Evolutionary conservation across 2,797 vertebrate species (phyloP).

Genomic region (Leucoraja ocellata): DNA sequence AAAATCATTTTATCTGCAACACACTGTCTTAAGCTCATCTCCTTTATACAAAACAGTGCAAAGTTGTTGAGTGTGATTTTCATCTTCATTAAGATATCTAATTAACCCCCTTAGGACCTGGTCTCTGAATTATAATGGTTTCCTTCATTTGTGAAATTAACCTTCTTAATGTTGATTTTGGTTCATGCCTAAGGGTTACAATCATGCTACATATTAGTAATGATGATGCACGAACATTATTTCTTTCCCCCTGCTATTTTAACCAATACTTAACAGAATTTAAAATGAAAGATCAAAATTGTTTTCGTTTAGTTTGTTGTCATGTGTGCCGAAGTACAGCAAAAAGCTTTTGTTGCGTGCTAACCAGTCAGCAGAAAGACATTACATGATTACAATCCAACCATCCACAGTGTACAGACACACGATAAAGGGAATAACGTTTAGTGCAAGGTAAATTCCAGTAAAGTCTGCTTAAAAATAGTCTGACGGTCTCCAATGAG

Average conservation of each 20-base stretch:
- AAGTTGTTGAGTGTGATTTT: neutral
- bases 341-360: too few relatives aligned
- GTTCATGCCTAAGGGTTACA: neutral
- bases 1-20: neutral
- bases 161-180: neutral
- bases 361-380: too few relatives aligned
- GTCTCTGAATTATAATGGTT: neutral
- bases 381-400: too few relatives aligned
- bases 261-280: neutral
- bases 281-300: neutral
- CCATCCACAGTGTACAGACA: too few relatives aligned
- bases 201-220: neutral
- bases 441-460: too few relatives aligned
- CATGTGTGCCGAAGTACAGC: too few relatives aligned
- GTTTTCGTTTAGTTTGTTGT: too few relatives aligned
- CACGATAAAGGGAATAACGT: too few relatives aligned
- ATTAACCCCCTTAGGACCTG: neutral
- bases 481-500: too few relatives aligned
- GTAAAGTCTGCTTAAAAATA: too few relatives aligned
- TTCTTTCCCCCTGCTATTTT: neutral
- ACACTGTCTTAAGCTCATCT: too few relatives aligned
- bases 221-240: neutral
- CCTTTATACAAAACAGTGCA: neutral
- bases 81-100: neutral
- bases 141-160: conserved; percentile 15